A percentile compares a stretch with the other conserved stretches of the same genome.
Conservation (phyloP, 2,113 vertebrate species). For the Gymnobelideus leadbeateri region DNA sequence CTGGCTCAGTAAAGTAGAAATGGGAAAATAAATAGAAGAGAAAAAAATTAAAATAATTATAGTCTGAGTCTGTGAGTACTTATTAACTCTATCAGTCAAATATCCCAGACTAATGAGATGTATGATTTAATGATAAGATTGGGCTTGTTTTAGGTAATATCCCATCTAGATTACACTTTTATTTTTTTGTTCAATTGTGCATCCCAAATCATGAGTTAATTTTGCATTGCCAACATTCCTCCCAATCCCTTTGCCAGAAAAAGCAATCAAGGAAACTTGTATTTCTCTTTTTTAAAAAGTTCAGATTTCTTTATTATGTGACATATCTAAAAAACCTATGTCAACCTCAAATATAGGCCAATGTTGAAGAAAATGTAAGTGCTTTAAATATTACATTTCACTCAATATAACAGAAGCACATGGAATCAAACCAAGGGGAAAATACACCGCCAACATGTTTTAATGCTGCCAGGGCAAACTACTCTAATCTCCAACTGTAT, state of each 20-base stretch:
- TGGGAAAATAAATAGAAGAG: not conserved
- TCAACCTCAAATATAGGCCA: constrained; percentile 35
- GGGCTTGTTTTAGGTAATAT: not conserved
- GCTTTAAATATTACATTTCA: constrained; percentile 31
- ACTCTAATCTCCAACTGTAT: constrained; percentile 29
- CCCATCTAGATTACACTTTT: not conserved
- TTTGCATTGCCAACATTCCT: not conserved
- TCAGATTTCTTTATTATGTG: not conserved
- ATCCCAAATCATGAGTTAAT: not conserved
- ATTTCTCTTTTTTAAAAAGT: constrained; percentile 12
- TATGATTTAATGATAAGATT: not conserved
- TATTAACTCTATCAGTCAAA: not conserved
- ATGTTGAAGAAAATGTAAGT: not conserved
- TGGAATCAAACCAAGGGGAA: constrained; percentile 50
- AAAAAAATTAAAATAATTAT: not conserved
- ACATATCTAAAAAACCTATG: constrained; percentile 11
- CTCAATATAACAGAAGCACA: constrained; percentile 46
- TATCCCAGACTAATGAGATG: not conserved
- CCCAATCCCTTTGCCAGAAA: not conserved
- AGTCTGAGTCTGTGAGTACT: not conserved
- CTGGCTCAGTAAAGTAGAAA: not conserved
- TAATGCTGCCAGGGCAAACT: constrained; percentile 9
- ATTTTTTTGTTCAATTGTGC: not conserved
- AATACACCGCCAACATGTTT: constrained; percentile 11
- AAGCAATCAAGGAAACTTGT: not conserved